phyloP scores from a whole-genome alignment of 2,888 invertebrate species.

The Caprella mutica region DNA sequence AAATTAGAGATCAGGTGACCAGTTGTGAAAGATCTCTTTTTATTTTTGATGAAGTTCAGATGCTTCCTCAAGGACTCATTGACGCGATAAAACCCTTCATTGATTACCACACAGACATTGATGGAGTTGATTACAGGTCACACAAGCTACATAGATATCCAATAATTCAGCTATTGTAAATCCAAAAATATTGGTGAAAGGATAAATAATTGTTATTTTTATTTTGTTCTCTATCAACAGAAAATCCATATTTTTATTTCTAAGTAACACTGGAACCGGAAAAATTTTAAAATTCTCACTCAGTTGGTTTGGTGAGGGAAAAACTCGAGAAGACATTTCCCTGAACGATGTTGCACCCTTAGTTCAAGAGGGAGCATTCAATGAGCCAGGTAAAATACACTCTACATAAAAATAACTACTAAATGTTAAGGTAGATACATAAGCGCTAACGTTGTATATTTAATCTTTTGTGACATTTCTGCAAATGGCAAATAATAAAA shows the following conservation, averaged over 20 bases:
- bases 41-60: slow-evolving; percentile 95
- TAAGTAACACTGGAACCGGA: slow-evolving; percentile 80
- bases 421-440: too few relatives aligned
- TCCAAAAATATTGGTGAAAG: too few relatives aligned
- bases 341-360: slow-evolving; percentile 61
- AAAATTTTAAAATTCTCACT: slow-evolving; percentile 54
- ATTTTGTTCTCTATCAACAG: too few relatives aligned
- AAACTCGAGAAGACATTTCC: slow-evolving; percentile 42
- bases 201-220: too few relatives aligned
- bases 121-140: slow-evolving; percentile 58
- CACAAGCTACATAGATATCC: too few relatives aligned
- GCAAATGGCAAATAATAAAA: too few relatives aligned
- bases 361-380: slow-evolving; percentile 57
- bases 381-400: slow-evolving; percentile 53
- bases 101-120: slow-evolving; percentile 64
- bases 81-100: slow-evolving; percentile 77
- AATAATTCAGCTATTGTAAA: too few relatives aligned
- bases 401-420: too few relatives aligned
- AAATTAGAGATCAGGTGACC: slow-evolving; percentile 50
- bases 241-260: slow-evolving; percentile 71
- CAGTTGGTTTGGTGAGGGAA: slow-evolving; percentile 49
- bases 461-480: too few relatives aligned
- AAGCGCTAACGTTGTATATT: too few relatives aligned
- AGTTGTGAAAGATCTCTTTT: slow-evolving; percentile 69
- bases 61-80: slow-evolving; percentile 70